Evolutionary conservation across 2,113 vertebrate genomes (phyloP), one percentile per base, ranked within the genome.

Genomic region (Mellivora capensis): DNA sequence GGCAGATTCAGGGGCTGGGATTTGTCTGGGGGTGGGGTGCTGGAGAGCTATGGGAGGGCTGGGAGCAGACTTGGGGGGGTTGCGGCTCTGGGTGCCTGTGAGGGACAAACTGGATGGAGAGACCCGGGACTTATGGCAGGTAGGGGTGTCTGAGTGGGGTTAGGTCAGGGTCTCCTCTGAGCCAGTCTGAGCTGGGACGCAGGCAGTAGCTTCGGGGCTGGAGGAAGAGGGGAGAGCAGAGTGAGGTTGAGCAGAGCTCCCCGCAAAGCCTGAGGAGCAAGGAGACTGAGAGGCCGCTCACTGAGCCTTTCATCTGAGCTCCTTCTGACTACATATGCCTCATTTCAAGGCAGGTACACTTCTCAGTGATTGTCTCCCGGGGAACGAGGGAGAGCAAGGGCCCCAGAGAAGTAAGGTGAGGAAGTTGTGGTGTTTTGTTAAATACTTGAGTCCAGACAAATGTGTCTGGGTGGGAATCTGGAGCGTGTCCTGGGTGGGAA

Each of bases 141-240:
- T 42, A 59, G 31, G 21, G 34, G 18, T 6, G n/a, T 42, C 42
- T 71, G 47, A 21, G 29, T 27, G 2, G n/a, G 77, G 44, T 79
- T 25, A 4, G 31, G 20, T 6, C 59, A 31, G 61, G 37, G 59
- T 57, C 71, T 29, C 37, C 54, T n/a, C 15, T 15, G 34, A 54
- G 23, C 37, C 37, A 7, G 34, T 74, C 47, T 20, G 39, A 74
- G 44, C 42, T 42, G 17, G 59, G 42, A 57, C 2, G 42, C 42
- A 37, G 27, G 37, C 15, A 7, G 34, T 52, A 29, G 57, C 6
- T 1, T 0, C 2, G 18, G 76, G 71, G 6, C 31, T 23, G 57
- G 39, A 6, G 15, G 17, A 11, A 7, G 20, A 7, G 14, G 0
- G 7, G 6, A 34, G 0, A 1, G 10, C 34, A 59, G 29, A 31